Evolutionary conservation across 2,888 invertebrate genomes (phyloP), one percentile per base, ranked within the genome.

Genomic region (Heliconius cydno): DNA sequence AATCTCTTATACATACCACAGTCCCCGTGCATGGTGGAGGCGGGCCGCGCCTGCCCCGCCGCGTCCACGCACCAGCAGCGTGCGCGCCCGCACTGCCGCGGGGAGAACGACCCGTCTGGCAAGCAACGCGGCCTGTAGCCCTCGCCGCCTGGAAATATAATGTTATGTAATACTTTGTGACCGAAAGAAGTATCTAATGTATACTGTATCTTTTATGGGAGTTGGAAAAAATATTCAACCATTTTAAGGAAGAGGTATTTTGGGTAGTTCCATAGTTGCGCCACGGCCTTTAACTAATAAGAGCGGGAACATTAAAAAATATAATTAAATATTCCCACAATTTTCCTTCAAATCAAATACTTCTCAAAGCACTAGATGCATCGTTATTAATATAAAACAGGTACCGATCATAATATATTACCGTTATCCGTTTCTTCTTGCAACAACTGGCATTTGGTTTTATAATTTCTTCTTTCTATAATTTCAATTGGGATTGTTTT

Each of bases 21-120:
- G 63, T 94, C 92, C 0, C 86, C 74, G 3, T 83, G 85, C 1
- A 90, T 86, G 1, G 82, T n/a, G 9, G 85, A 84, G 3, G 82
- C 70, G 15, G 87, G 84, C 9, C 93, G 86, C 15, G 91, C 85
- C 83, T 92, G 94, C 0, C 94, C 94, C 1, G 98, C 98, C 80
- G 98, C 98, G 89, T 98, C 98, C 5, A 98, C 98, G 89, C 98
- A 98, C 98, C 98, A 98, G 89, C 98, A 98, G 46, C 96, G 95
- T 0, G 92, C 91, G 15, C 95, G 96, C 34, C 96, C 96, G 87
- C 98, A 98, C 86, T 98, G 98, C 0, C 96, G 96, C 1, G 98
- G 96, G 3, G 96, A 92, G 90, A 98, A 98, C 83, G 96, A 96
- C 0, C 97, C 97, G 81, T 96, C 95, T 3, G 95, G 89, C 83